Conservation (phyloP, 2,797 vertebrate genomes). For the Leptodactylus fallax region DNA sequence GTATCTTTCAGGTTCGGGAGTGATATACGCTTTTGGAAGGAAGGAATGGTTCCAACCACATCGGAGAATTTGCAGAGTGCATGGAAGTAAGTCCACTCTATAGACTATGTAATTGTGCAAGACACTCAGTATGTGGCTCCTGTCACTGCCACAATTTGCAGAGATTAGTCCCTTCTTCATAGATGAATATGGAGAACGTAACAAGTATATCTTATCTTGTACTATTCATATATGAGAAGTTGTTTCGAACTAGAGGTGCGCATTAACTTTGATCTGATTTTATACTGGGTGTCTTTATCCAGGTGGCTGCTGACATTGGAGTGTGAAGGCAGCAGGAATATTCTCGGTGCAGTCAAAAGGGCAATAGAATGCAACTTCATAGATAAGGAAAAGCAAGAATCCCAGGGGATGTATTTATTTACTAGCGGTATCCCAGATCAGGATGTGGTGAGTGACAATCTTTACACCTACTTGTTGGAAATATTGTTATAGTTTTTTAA, state of each 20-base stretch:
- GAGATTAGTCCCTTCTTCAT: too few relatives aligned
- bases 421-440: slow-evolving; percentile 83
- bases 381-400: slow-evolving; percentile 72
- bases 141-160: too few relatives aligned
- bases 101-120: too few relatives aligned
- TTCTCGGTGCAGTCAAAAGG: slow-evolving; percentile 76
- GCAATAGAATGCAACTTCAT: slow-evolving; percentile 76
- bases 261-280: not conserved
- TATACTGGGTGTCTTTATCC: slow-evolving; percentile 15
- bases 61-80: slow-evolving; percentile 77
- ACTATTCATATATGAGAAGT: too few relatives aligned
- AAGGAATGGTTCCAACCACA: slow-evolving; percentile 72
- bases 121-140: too few relatives aligned
- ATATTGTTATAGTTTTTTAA: not conserved
- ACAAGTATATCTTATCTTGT: too few relatives aligned
- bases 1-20: slow-evolving; percentile 77
- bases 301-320: slow-evolving; percentile 80
- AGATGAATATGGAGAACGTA: too few relatives aligned
- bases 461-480: not conserved
- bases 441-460: slow-evolving; percentile 74
- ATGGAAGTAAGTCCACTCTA: slow-evolving; percentile 75
- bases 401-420: slow-evolving; percentile 81
- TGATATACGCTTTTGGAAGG: slow-evolving; percentile 75
- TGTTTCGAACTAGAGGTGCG: too few relatives aligned
- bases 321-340: slow-evolving; percentile 78